Evolutionary conservation across 1,140 invertebrate species (phyloP).

Genomic region (Temnothorax nylanderi): DNA sequence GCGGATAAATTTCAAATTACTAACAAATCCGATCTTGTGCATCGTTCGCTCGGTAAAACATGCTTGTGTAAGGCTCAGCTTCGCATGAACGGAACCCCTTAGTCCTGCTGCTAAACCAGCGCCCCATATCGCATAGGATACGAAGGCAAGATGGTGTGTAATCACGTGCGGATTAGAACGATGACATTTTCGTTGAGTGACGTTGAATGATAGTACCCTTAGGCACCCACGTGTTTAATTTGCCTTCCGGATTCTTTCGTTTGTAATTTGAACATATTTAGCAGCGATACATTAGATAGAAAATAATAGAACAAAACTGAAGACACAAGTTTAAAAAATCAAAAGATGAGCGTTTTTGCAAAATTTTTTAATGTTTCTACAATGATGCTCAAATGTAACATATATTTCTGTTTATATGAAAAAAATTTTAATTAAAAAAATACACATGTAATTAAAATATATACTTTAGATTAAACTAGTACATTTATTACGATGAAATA

Average conservation of each 20-base stretch:
- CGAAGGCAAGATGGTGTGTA: constrained; percentile 80
- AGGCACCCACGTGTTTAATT: constrained; percentile 17
- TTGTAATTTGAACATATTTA: neutral
- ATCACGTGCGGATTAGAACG: constrained; percentile 75
- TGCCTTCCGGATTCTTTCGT: neutral
- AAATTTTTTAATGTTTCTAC: neutral
- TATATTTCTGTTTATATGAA: neutral
- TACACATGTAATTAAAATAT: neutral
- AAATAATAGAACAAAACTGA: neutral
- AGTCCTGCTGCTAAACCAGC: constrained; percentile 52
- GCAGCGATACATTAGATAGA: neutral
- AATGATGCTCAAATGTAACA: neutral
- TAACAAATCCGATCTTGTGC: constrained; percentile 83
- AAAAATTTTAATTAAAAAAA: neutral
- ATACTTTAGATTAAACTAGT: neutral
- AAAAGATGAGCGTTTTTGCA: neutral
- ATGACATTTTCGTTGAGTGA: constrained; percentile 58
- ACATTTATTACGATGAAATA: neutral
- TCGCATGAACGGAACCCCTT: constrained; percentile 76
- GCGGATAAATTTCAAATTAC: constrained; percentile 84
- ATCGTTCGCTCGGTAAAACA: constrained; percentile 74
- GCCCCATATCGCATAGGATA: constrained; percentile 79
- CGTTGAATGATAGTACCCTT: constrained; percentile 2
- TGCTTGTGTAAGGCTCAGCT: constrained; percentile 47
- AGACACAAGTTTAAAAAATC: neutral